Conservation (phyloP, 1,140 invertebrate species). For the Antheraea pernyi region DNA sequence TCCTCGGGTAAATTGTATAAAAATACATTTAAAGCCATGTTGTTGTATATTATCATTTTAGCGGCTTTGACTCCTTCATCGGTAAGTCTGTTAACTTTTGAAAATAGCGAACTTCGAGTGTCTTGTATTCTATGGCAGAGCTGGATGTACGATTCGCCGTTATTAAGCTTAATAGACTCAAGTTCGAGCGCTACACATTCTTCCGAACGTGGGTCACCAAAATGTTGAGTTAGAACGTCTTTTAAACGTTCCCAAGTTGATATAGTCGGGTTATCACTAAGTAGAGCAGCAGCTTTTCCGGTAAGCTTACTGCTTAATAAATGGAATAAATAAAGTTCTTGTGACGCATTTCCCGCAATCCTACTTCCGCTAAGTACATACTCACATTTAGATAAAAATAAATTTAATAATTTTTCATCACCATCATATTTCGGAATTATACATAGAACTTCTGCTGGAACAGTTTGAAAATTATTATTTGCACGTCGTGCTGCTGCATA, state of each 20-base stretch:
- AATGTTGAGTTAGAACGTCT: conserved; percentile 16
- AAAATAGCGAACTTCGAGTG: neutral
- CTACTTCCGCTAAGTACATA: conserved; percentile 14
- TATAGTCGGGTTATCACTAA: conserved; percentile 15
- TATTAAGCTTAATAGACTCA: conserved; percentile 14
- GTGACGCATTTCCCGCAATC: neutral
- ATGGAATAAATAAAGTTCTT: neutral
- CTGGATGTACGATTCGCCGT: conserved; percentile 14
- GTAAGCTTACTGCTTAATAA: conserved; percentile 5
- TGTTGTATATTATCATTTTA: conserved; percentile 13
- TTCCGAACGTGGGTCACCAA: conserved; percentile 19
- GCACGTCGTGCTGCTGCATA: too few relatives aligned
- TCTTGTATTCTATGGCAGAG: conserved; percentile 12
- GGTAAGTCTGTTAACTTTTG: conserved; percentile 6
- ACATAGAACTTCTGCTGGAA: neutral
- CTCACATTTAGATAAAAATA: conserved; percentile 16
- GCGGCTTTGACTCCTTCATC: neutral
- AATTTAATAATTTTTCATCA: conserved; percentile 17
- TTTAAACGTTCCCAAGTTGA: conserved; percentile 8
- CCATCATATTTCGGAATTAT: conserved; percentile 7
- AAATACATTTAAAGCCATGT: conserved; percentile 9
- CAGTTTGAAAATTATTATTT: neutral
- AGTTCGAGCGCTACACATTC: conserved; percentile 13
- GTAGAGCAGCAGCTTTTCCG: conserved; percentile 15
- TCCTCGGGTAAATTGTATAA: conserved; percentile 6